A percentile compares a stretch with the other conserved stretches of the same genome.
Evolutionary conservation across 2,113 vertebrate genomes (phyloP).

Genomic region (Proteles cristata): DNA sequence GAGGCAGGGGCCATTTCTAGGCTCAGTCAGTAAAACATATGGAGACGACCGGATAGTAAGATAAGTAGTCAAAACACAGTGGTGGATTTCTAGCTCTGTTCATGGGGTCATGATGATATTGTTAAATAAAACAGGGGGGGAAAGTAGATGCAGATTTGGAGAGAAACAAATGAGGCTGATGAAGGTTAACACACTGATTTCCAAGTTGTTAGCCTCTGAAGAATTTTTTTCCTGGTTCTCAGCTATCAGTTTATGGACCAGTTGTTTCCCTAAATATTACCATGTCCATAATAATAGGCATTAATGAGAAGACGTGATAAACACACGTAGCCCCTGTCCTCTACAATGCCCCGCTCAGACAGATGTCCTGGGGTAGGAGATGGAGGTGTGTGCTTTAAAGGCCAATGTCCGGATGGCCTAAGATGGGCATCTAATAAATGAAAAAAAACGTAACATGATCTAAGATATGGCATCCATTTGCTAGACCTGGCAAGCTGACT

Average conservation of each 20-base stretch:
- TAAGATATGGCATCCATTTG: conserved; percentile 73
- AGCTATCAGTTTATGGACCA: background rate
- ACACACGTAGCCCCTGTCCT: background rate
- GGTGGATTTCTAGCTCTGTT: background rate
- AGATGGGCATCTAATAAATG: conserved; percentile 78
- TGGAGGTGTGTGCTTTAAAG: rapidly evolving
- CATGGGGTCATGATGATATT: background rate
- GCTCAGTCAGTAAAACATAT: background rate
- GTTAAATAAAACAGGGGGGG: background rate
- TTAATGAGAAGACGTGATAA: background rate
- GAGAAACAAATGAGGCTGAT: background rate
- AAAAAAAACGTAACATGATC: conserved; percentile 75
- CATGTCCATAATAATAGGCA: background rate
- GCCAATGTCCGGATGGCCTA: conserved; percentile 36
- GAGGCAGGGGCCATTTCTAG: background rate
- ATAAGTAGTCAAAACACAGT: background rate
- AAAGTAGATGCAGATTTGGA: background rate
- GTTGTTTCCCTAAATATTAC: background rate
- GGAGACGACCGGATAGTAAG: background rate
- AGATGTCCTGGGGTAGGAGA: background rate
- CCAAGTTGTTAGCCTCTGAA: background rate
- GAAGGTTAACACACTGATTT: background rate
- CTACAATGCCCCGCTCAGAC: background rate
- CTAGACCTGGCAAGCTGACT: conserved; percentile 78
- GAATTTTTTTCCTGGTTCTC: background rate